Conservation (phyloP, 2,888 invertebrate genomes). For the Heteropelma amictum region DNA sequence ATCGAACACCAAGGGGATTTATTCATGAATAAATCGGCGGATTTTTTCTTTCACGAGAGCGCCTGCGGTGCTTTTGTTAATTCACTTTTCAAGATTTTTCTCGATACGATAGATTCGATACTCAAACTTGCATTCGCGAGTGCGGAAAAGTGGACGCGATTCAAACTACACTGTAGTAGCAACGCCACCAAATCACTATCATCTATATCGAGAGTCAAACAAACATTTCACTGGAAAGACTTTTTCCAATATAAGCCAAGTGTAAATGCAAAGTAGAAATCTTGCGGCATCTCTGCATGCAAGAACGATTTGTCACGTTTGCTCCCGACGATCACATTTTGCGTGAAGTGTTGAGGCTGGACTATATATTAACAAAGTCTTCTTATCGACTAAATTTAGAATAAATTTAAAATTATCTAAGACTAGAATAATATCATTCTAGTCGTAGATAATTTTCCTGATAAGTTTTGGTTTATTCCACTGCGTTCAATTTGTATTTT, state of each 20-base stretch:
- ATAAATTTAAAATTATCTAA: too few relatives aligned
- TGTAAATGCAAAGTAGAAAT: too few relatives aligned
- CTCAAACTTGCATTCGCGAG: constrained; percentile 15
- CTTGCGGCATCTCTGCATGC: constrained; percentile 1
- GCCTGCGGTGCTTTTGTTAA: constrained; percentile 3
- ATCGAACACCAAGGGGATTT: constrained; percentile 7
- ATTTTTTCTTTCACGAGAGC: background rate
- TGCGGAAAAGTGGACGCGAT: constrained; percentile 19
- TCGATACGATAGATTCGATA: constrained; percentile 37
- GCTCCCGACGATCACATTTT: too few relatives aligned
- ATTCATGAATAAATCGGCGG: constrained; percentile 23
- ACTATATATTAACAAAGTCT: too few relatives aligned
- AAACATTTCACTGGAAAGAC: constrained; percentile 35
- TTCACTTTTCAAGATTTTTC: constrained; percentile 34
- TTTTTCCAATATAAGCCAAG: constrained; percentile 47
- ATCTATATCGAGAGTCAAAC: constrained; percentile 33
- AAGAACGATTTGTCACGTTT: too few relatives aligned
- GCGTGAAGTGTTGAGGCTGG: too few relatives aligned
- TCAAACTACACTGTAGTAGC: background rate
- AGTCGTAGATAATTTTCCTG: too few relatives aligned
- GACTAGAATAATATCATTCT: too few relatives aligned
- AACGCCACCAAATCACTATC: background rate
- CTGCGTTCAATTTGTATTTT: too few relatives aligned
- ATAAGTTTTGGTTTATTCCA: too few relatives aligned
- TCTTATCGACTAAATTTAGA: too few relatives aligned